Conservation (phyloP, 2,113 vertebrate species). For the Dicrurus megarhynchus region DNA sequence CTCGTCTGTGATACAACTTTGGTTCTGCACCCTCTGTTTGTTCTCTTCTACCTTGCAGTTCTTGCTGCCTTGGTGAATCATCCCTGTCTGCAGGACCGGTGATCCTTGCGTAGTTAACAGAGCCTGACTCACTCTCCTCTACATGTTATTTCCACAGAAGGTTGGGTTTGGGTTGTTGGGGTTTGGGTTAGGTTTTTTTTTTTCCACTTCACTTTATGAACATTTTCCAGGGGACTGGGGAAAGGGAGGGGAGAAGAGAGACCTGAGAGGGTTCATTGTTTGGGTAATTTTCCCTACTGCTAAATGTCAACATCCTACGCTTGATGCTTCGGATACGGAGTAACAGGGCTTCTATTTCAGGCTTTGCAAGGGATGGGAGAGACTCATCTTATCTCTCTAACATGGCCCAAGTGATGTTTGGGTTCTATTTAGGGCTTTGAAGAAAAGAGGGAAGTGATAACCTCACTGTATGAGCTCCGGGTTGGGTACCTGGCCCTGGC, state of each 20-base stretch:
- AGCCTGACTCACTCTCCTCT: slow-evolving; percentile 64
- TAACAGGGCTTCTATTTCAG: slow-evolving; percentile 22
- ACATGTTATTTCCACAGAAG: slow-evolving; percentile 43
- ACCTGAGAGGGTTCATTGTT: slow-evolving; percentile 21
- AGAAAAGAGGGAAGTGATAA: slow-evolving; percentile 43
- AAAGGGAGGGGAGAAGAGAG: background rate
- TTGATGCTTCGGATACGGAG: background rate
- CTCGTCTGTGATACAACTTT: background rate
- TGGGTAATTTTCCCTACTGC: background rate
- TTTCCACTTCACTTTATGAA: background rate
- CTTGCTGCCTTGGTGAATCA: slow-evolving; percentile 47
- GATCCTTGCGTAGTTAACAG: background rate
- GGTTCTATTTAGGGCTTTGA: slow-evolving; percentile 58
- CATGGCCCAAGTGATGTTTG: background rate
- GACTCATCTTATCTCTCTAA: slow-evolving; percentile 41
- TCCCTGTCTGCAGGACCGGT: background rate
- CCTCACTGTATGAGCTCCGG: background rate
- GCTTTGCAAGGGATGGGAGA: slow-evolving; percentile 12
- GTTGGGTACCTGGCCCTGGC: slow-evolving; percentile 25
- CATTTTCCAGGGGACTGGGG: background rate
- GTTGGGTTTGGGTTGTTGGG: slow-evolving; percentile 9
- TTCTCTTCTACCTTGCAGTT: background rate
- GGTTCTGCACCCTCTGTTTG: background rate
- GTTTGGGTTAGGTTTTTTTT: background rate
- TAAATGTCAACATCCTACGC: background rate